Conservation (phyloP, 2,888 invertebrate species). For the Dendrolimus houi region DNA sequence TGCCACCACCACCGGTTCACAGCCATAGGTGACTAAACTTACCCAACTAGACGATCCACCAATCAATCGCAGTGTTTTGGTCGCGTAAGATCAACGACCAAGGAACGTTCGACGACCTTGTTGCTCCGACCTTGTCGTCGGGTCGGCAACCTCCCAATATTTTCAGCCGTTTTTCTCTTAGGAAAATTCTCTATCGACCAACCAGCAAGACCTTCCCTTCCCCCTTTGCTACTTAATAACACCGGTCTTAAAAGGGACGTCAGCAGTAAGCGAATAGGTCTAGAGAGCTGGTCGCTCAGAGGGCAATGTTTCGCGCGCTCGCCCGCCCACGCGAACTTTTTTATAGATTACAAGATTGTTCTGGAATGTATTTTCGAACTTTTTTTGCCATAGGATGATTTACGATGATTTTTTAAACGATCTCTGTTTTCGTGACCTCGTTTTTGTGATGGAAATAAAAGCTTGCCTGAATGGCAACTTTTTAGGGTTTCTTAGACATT, state of each 20-base stretch:
- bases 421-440: neutral
- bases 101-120: slow-evolving; percentile 50
- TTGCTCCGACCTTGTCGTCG: slow-evolving; percentile 47
- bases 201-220: slow-evolving; percentile 27
- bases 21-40: neutral
- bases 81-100: slow-evolving; percentile 30
- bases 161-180: slow-evolving; percentile 64
- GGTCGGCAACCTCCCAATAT: slow-evolving; percentile 48
- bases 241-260: slow-evolving; percentile 4
- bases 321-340: slow-evolving; percentile 30
- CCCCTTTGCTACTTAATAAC: slow-evolving; percentile 1
- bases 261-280: slow-evolving; percentile 19
- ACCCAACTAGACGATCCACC: slow-evolving; percentile 4
- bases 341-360: slow-evolving; percentile 15
- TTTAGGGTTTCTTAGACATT: too few species aligned
- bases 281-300: slow-evolving; percentile 22
- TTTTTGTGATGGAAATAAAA: neutral
- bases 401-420: neutral
- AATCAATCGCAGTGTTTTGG: slow-evolving; percentile 38
- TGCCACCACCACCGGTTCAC: too few species aligned
- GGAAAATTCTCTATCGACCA: slow-evolving; percentile 53
- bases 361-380: slow-evolving; percentile 15
- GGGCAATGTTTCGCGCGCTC: slow-evolving; percentile 48
- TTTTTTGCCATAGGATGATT: slow-evolving; percentile 7
- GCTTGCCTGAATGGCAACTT: neutral